Conservation (phyloP, 2,797 vertebrate species). For the Alexandromys oeconomus region DNA sequence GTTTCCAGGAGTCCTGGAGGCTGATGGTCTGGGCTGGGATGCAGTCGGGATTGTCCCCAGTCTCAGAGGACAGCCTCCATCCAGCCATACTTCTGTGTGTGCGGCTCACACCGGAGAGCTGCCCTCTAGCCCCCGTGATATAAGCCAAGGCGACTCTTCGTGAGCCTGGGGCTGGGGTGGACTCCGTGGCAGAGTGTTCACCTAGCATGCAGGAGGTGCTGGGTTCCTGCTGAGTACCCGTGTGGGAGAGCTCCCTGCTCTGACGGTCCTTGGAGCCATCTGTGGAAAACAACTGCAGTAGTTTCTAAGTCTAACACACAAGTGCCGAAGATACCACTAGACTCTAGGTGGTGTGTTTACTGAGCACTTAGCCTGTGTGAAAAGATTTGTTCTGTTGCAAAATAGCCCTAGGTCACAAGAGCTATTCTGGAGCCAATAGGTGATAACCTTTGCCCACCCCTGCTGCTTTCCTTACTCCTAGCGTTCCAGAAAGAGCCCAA, state of each 20-base stretch:
- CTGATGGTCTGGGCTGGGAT: neutral
- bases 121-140: neutral
- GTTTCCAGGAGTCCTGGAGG: neutral
- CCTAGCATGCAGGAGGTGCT: neutral
- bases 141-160: neutral
- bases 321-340: fast-evolving
- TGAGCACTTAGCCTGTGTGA: neutral
- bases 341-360: fast-evolving
- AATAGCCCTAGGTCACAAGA: neutral
- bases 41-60: neutral
- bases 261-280: neutral
- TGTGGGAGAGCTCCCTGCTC: neutral
- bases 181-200: neutral
- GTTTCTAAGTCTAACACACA: neutral
- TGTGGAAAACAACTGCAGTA: neutral
- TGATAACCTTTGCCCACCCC: neutral
- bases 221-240: neutral
- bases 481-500: neutral
- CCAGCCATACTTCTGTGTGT: neutral
- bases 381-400: neutral
- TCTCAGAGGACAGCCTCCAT: neutral
- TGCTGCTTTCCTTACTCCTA: neutral
- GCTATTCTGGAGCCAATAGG: neutral
- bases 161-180: neutral
- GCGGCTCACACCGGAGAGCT: neutral